Conservation (phyloP, 2,113 vertebrate species). For the Nycticebus coucang region DNA sequence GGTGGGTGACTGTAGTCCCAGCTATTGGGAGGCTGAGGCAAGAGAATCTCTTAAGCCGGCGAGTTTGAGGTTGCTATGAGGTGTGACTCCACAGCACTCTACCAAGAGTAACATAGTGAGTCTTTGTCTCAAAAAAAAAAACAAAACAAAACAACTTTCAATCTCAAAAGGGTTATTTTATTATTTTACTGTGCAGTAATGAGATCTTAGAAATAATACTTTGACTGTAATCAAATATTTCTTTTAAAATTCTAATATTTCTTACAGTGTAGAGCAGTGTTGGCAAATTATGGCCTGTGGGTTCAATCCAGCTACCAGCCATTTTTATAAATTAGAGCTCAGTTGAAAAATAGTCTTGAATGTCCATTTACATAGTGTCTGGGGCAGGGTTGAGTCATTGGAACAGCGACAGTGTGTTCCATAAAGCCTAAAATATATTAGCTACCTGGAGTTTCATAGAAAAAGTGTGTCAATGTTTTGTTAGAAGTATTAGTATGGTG, state of each 20-base stretch:
- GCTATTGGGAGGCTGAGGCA: too few relatives aligned
- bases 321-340: neutral
- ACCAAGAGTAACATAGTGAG: too few relatives aligned
- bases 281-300: neutral
- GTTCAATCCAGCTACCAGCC: neutral
- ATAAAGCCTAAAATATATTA: neutral
- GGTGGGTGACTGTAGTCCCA: too few relatives aligned
- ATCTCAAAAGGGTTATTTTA: constrained; percentile 9
- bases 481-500: neutral
- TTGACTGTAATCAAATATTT: neutral
- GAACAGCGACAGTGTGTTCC: neutral
- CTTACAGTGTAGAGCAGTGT: neutral
- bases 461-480: neutral
- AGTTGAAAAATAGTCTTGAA: neutral
- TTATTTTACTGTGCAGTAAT: constrained; percentile 15
- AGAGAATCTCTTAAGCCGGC: too few relatives aligned
- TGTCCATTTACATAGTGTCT: neutral
- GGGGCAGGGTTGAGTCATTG: neutral
- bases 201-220: neutral
- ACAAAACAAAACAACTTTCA: neutral
- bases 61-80: too few relatives aligned
- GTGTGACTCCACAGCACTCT: too few relatives aligned
- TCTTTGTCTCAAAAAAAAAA: too few relatives aligned
- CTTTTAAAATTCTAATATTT: neutral
- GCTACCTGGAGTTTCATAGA: neutral